phyloP scores from a whole-genome alignment of 2,888 invertebrate genomes.

The Agrilus cyanescens region DNA sequence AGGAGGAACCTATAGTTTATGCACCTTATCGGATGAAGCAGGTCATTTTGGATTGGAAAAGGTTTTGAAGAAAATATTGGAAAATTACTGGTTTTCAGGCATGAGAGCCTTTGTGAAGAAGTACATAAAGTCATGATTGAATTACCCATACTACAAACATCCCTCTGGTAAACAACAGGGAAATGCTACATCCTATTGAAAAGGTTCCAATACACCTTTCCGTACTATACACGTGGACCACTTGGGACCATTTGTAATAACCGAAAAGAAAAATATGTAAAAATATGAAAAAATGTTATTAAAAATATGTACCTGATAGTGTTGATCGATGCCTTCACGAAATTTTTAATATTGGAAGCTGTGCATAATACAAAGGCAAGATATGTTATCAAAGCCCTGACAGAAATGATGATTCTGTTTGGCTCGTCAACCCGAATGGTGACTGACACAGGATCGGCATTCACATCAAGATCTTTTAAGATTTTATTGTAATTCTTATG shows the following conservation, averaged over 20 bases:
- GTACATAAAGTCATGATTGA: constrained; percentile 22
- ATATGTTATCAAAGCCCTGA: constrained; percentile 10
- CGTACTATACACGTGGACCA: constrained; percentile 18
- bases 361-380: constrained; percentile 13
- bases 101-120: constrained; percentile 19
- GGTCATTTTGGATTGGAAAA: constrained; percentile 16
- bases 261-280: constrained; percentile 15
- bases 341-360: constrained; percentile 19
- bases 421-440: constrained; percentile 18
- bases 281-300: no score
- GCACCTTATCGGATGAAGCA: constrained; percentile 15
- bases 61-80: constrained; percentile 10
- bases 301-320: constrained; percentile 18
- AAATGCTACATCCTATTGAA: constrained; percentile 20
- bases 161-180: constrained; percentile 16
- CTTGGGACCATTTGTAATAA: constrained; percentile 19
- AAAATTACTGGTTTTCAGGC: constrained; percentile 17
- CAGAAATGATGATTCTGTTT: constrained; percentile 16
- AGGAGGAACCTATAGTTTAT: constrained; percentile 14
- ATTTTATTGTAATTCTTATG: constrained; percentile 14
- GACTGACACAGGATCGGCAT: constrained; percentile 17
- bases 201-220: constrained; percentile 8
- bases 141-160: constrained; percentile 20
- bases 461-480: constrained; percentile 15
- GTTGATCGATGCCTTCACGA: constrained; percentile 21